Percentiles rank a stretch among this genome's conserved stretches.
Evolutionary conservation across 92 coral and sea anemone genomes (phyloP).

Genomic region (Umimayanthus kanabou): DNA sequence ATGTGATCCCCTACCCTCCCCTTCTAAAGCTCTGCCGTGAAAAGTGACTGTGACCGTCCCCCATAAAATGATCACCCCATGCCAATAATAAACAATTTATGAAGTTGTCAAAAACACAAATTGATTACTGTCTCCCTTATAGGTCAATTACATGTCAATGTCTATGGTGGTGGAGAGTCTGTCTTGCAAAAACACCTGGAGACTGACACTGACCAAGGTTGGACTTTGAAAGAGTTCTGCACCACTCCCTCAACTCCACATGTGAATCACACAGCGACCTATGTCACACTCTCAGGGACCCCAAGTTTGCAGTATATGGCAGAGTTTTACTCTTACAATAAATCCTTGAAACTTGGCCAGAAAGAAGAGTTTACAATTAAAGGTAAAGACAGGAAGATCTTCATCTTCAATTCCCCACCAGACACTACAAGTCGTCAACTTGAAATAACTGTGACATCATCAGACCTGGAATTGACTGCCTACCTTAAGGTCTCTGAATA

Average conservation of each 20-base stretch:
- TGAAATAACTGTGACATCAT: constrained; percentile 69
- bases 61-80: no score
- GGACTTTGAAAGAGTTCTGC: constrained; percentile 15
- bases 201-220: background rate
- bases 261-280: background rate
- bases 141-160: constrained; percentile 8
- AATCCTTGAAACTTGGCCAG: constrained; percentile 14
- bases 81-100: no score
- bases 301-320: constrained; percentile 53
- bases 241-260: background rate
- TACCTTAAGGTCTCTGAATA: constrained; percentile 63
- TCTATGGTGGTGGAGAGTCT: constrained; percentile 4
- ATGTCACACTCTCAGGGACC: constrained; percentile 57
- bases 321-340: constrained; percentile 21
- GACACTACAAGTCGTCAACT: constrained; percentile 53
- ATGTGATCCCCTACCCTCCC: no score
- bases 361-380: constrained; percentile 4
- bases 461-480: constrained; percentile 23
- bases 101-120: no score
- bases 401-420: constrained; percentile 39
- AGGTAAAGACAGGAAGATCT: constrained; percentile 16
- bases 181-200: constrained; percentile 5
- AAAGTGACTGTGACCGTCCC: no score
- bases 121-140: background rate
- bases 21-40: no score